These are phyloP conservation scores for Idaea dimidiata DNA, from an alignment of 2,888 invertebrate genomes.

Conservation along the genomic window DNA sequence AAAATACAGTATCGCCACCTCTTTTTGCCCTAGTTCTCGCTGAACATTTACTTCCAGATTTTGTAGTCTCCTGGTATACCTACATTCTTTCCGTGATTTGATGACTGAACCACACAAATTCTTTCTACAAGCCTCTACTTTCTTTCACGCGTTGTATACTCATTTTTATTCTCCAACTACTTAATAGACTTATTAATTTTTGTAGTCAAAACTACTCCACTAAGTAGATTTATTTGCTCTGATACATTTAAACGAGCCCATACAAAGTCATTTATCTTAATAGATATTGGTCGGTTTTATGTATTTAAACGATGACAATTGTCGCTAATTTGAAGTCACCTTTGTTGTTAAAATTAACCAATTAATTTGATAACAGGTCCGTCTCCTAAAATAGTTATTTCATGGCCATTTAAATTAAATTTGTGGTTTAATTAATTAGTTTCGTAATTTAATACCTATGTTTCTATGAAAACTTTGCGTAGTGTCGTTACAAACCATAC, in stretches of 20 bases:
- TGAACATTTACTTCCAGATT: too few species aligned
- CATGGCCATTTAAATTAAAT: background rate
- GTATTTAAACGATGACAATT: constrained; percentile 16
- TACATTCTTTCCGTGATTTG: too few species aligned
- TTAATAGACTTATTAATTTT: too few species aligned
- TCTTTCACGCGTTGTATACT: too few species aligned
- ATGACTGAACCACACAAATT: too few species aligned
- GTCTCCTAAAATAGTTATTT: constrained; percentile 2
- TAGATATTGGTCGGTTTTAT: constrained; percentile 9
- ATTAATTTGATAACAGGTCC: background rate
- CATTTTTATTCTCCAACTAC: too few species aligned
- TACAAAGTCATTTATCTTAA: constrained; percentile 7
- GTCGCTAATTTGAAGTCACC: constrained; percentile 30
- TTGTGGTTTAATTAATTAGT: background rate
- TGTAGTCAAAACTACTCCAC: background rate
- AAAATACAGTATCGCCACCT: too few species aligned
- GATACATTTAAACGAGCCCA: background rate
- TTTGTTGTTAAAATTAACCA: constrained; percentile 20
- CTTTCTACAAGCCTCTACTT: too few species aligned
- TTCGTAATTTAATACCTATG: background rate
- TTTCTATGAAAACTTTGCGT: background rate
- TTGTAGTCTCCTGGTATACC: too few species aligned
- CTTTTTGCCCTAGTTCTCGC: too few species aligned
- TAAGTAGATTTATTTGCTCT: background rate
- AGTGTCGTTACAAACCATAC: background rate